Evolutionary conservation across 2,888 invertebrate species (phyloP), one percentile per base, ranked within the genome.

Genomic region (Oasisia sp.): DNA sequence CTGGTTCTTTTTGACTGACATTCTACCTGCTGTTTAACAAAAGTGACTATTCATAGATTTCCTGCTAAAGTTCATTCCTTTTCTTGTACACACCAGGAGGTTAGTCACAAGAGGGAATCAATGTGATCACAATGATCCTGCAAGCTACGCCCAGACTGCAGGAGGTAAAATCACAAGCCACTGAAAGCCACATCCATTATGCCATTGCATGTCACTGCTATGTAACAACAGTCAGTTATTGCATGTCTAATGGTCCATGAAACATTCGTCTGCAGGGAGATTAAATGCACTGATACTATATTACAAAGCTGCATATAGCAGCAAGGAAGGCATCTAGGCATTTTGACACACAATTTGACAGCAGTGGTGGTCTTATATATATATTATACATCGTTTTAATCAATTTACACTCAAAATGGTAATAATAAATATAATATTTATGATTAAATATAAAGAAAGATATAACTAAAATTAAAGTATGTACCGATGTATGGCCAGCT

Each of bases 141-240:
- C 74, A 74, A 74, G 74, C 74, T 74, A 74, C 74, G 74, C 74
- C 74, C 74, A 74, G 27, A 27, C 74, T 74, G 27, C n/a, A 27
- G 74, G 74, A 74, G 74, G 74, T 74, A 74, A 74, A 14, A 19
- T 74, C 74, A n/a, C n/a, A 74, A 74, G 74, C 74, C 74, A n/a
- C 74, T 74, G 74, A 74, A 74, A 74, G 74, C 74, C 74, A 74
- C 74, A 74, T 74, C n/a, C 74, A 74, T 74, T 74, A 74, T 74
- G 74, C 74, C 74, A 74, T 74, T 74, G 74, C 74, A 74, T 74
- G 74, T 74, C 27, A 74, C 74, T 74, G n/a, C 74, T 27, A 74
- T 74, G 74, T n/a, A 74, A 74, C 27, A 74, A 74, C 74, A 74
- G n/a, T 0, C 3, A 2, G 27, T 19, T 74, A 2, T 74, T 74